A percentile compares a stretch with the other conserved stretches of the same genome.
These are phyloP conservation scores for Eurystomus gularis DNA, from an alignment of 2,113 vertebrate species.

Conservation along the genomic window DNA sequence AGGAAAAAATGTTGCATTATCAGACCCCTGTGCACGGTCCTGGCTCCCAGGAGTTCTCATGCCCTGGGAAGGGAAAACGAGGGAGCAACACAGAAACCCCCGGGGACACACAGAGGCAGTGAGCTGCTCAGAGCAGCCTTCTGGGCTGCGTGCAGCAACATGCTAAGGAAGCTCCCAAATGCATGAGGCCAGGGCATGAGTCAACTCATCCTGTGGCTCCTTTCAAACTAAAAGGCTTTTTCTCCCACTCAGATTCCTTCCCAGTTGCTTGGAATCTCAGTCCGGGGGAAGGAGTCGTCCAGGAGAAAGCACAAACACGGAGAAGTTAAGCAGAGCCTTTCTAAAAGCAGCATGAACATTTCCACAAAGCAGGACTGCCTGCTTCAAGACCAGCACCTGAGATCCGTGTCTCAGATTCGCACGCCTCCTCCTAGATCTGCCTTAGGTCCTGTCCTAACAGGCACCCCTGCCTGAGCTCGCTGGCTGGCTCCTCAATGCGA, in stretches of 20 bases:
- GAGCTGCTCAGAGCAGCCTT: background rate
- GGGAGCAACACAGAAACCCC: background rate
- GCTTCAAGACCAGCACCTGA: background rate
- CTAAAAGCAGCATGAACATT: accelerated
- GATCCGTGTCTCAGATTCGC: accelerated
- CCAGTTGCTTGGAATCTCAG: background rate
- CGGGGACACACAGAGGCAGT: background rate
- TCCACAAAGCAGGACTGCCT: background rate
- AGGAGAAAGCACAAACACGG: background rate
- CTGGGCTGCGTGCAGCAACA: accelerated
- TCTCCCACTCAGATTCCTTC: background rate
- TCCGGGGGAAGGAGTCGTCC: background rate
- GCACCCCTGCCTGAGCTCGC: background rate
- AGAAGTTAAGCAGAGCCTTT: background rate
- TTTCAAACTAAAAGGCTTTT: background rate
- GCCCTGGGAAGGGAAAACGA: background rate
- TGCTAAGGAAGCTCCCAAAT: background rate
- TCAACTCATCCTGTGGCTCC: background rate
- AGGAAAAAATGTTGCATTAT: background rate
- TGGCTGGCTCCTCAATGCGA: background rate
- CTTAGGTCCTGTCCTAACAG: background rate
- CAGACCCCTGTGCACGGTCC: background rate
- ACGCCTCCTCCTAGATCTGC: accelerated
- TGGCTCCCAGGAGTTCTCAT: background rate
- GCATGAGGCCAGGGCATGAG: accelerated